phyloP scores from a whole-genome alignment of 2,113 vertebrate genomes.

The Ailurus styani region DNA sequence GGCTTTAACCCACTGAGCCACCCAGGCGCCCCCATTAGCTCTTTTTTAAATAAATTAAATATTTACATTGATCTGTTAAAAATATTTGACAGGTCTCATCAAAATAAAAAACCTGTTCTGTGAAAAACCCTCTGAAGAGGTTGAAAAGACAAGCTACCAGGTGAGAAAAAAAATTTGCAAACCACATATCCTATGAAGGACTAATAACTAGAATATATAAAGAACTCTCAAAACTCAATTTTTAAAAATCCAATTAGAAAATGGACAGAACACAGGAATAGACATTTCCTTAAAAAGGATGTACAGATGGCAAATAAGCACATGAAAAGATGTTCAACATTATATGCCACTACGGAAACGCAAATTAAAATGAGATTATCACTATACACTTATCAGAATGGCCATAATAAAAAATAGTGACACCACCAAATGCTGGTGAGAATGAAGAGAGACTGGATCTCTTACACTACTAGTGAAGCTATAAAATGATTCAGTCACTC shows the following conservation, averaged over 20 bases:
- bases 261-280: neutral
- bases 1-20: too few relatives aligned
- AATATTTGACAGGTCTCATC: neutral
- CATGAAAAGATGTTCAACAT: neutral
- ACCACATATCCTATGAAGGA: neutral
- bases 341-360: neutral
- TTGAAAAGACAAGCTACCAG: neutral
- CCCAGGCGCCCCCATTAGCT: neutral
- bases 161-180: neutral
- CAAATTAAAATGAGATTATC: neutral
- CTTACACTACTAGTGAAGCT: neutral
- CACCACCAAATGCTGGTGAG: neutral
- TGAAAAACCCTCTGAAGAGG: neutral
- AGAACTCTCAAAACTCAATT: conserved; percentile 29
- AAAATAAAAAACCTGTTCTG: conserved; percentile 15
- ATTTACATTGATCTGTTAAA: neutral
- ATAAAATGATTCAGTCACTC: neutral
- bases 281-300: neutral
- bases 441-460: neutral
- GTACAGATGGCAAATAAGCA: neutral
- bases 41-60: neutral
- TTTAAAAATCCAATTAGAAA: neutral
- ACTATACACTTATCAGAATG: neutral
- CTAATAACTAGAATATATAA: neutral
- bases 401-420: neutral